These are phyloP conservation scores for Agelaius phoeniceus DNA, from an alignment of 2,113 vertebrate genomes.

Conservation along the genomic window DNA sequence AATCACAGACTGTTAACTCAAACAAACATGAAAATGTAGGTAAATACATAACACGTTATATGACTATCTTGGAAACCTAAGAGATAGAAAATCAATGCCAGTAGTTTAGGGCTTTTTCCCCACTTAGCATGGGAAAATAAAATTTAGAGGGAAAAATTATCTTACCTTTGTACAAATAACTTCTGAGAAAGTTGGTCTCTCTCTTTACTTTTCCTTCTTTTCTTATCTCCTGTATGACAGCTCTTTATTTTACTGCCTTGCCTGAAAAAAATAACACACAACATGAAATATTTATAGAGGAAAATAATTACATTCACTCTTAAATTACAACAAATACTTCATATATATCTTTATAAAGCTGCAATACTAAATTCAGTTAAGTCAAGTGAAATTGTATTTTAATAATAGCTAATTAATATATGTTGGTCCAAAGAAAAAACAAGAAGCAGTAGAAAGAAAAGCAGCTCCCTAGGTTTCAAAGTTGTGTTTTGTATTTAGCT, in stretches of 20 bases:
- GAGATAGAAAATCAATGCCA: background rate
- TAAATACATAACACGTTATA: background rate
- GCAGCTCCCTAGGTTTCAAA: background rate
- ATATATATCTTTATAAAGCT: background rate
- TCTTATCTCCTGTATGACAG: constrained; percentile 31
- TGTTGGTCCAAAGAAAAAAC: background rate
- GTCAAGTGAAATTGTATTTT: background rate
- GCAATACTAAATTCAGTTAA: background rate
- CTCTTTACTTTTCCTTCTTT: constrained; percentile 10
- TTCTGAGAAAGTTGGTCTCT: constrained; percentile 12
- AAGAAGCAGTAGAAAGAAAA: background rate
- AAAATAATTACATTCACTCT: background rate
- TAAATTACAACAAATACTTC: constrained; percentile 13
- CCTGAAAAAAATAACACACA: constrained; percentile 16
- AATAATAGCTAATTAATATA: background rate
- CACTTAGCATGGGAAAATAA: background rate
- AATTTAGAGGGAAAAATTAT: background rate
- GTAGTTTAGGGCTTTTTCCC: fast-evolving
- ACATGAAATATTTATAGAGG: background rate
- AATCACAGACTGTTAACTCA: background rate
- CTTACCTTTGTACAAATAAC: constrained; percentile 50
- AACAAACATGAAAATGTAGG: constrained; percentile 6
- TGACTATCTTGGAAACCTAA: background rate
- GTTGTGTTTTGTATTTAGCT: background rate
- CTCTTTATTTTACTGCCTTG: constrained; percentile 42